phyloP scores from a whole-genome alignment of 2,797 vertebrate species.

The Adelosebastes latens region DNA sequence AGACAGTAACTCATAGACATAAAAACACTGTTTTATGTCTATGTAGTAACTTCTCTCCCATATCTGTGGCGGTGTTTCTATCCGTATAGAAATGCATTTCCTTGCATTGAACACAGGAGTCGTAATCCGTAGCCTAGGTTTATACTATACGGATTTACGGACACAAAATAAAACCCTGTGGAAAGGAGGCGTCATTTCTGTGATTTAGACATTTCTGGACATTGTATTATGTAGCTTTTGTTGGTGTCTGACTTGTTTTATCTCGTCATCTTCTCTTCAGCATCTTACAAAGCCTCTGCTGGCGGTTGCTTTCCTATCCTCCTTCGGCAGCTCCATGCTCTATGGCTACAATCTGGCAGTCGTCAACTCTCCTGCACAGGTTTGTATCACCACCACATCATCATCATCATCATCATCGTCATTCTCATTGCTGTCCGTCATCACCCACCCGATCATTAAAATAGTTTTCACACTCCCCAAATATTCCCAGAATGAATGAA shows the following conservation, averaged over 20 bases:
- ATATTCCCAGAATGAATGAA: not conserved
- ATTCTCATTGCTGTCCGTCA: not conserved
- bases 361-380: constrained; percentile 90
- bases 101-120: too few relatives aligned
- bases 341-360: constrained; percentile 93
- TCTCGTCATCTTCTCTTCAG: constrained; percentile 63
- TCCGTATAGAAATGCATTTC: too few relatives aligned
- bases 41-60: too few relatives aligned
- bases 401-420: not conserved
- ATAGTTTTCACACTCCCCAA: not conserved
- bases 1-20: too few relatives aligned
- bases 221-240: not conserved
- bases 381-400: constrained; percentile 65
- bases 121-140: too few relatives aligned
- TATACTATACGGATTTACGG: too few relatives aligned
- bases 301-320: constrained; percentile 86
- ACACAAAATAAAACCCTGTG: too few relatives aligned
- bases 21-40: too few relatives aligned
- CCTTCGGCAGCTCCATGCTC: constrained; percentile 91
- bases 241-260: not conserved
- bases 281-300: constrained; percentile 85
- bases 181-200: not conserved
- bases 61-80: too few relatives aligned
- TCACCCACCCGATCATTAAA: not conserved
- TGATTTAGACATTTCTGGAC: not conserved